phyloP scores from a whole-genome alignment of 2,888 invertebrate genomes.

The Rugalucina vietnamica region DNA sequence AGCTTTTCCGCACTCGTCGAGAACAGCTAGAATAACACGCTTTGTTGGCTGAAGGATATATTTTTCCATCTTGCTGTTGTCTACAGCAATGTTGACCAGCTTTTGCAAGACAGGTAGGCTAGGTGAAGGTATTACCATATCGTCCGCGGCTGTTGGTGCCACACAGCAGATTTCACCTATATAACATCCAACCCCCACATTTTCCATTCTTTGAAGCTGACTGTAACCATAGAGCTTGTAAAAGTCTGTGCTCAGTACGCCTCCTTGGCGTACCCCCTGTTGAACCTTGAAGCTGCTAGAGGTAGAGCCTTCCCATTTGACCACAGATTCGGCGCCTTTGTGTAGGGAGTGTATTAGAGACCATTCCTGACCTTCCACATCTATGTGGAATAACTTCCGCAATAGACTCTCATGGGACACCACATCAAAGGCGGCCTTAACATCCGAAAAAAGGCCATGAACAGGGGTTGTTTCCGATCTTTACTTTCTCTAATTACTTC shows the following conservation, averaged over 20 bases:
- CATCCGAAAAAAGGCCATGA: neutral
- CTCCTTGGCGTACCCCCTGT: too few relatives aligned
- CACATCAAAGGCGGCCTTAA: too few relatives aligned
- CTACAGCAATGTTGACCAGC: neutral
- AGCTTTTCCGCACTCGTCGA: neutral
- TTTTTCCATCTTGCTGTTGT: neutral
- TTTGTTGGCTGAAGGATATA: neutral
- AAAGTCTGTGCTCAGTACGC: neutral
- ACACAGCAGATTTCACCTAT: neutral
- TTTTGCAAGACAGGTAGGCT: neutral
- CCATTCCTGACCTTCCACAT: neutral
- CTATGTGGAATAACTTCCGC: neutral
- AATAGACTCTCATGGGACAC: neutral
- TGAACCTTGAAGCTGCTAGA: neutral
- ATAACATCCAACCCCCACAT: neutral
- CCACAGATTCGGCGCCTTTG: neutral
- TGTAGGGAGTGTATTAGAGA: neutral
- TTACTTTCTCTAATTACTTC: neutral
- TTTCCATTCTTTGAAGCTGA: neutral
- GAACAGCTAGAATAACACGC: neutral
- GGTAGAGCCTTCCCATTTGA: neutral
- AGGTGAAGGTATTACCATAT: neutral
- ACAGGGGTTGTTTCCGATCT: neutral
- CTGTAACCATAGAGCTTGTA: constrained; percentile 12
- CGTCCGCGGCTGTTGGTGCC: neutral